A percentile compares a stretch with the other conserved stretches of the same genome.
These are phyloP conservation scores for Zosterops borbonicus DNA, from an alignment of 2,113 vertebrate genomes.

Conservation along the genomic window DNA sequence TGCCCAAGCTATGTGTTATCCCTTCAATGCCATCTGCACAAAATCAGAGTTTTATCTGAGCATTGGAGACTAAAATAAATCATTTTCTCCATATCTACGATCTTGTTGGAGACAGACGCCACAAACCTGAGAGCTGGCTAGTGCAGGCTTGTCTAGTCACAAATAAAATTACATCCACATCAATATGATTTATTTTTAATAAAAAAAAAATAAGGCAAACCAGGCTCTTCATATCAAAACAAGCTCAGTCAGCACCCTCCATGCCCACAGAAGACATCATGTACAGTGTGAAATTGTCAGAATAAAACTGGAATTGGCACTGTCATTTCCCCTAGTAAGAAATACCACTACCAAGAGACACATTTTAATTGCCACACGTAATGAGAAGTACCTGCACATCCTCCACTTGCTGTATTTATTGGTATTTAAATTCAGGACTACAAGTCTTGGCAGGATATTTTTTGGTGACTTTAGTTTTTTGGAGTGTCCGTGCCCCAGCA, in stretches of 20 bases:
- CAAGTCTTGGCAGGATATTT: neutral
- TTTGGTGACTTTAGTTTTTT: neutral
- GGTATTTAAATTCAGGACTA: neutral
- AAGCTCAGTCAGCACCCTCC: neutral
- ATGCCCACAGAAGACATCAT: neutral
- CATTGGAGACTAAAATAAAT: conserved; percentile 41
- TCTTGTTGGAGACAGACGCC: conserved; percentile 40
- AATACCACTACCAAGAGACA: neutral
- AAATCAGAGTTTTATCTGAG: conserved; percentile 28
- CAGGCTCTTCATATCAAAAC: neutral
- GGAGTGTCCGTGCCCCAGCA: accelerated
- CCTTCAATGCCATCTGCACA: conserved; percentile 40
- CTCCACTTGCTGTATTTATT: neutral
- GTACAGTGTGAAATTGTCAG: neutral
- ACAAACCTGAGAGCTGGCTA: conserved; percentile 41
- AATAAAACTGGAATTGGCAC: neutral
- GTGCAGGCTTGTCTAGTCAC: conserved; percentile 48
- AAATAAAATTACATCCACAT: conserved; percentile 32
- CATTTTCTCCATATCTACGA: conserved; percentile 21
- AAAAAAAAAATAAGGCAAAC: conserved; percentile 24
- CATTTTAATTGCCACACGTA: neutral
- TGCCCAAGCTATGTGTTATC: conserved; percentile 20
- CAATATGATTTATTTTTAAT: conserved; percentile 34
- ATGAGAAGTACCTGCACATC: neutral
- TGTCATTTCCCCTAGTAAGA: neutral